Evolutionary conservation across 2,113 vertebrate species (phyloP).

Genomic region (Syrmaticus mikado): DNA sequence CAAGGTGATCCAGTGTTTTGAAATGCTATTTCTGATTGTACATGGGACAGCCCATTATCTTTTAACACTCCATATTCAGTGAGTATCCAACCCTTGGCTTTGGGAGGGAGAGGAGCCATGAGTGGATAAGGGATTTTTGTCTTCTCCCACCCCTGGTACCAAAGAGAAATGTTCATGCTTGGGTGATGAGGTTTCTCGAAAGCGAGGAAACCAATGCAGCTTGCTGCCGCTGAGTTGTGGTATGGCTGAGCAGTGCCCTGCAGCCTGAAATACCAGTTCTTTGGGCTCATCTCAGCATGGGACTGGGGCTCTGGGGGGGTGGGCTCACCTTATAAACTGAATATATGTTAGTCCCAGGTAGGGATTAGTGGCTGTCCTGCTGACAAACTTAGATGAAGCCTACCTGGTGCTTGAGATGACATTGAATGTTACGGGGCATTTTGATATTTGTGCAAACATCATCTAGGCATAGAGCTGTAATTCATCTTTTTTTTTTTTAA

Average conservation of each 20-base stretch:
- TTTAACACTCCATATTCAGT: fast-evolving
- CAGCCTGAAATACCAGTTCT: background rate
- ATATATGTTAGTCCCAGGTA: fast-evolving
- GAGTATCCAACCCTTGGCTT: fast-evolving
- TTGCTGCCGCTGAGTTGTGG: fast-evolving
- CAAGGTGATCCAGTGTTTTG: background rate
- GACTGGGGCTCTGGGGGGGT: background rate
- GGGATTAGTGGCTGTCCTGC: fast-evolving
- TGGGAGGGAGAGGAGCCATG: fast-evolving
- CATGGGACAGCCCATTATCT: background rate
- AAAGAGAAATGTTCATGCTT: background rate
- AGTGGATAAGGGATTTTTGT: background rate
- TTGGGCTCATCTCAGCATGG: fast-evolving
- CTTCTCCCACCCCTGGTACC: background rate
- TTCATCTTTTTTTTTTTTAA: background rate
- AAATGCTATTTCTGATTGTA: background rate
- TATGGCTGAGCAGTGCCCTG: background rate
- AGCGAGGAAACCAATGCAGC: fast-evolving
- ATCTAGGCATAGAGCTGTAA: fast-evolving
- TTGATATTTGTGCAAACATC: fast-evolving
- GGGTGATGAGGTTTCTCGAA: background rate
- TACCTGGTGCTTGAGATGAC: fast-evolving
- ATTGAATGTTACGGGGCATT: too few species aligned
- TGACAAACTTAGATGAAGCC: fast-evolving
- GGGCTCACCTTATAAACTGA: background rate